These are phyloP conservation scores for Thalassarche chlororhynchos DNA, from an alignment of 2,113 vertebrate genomes.

Conservation along the genomic window DNA sequence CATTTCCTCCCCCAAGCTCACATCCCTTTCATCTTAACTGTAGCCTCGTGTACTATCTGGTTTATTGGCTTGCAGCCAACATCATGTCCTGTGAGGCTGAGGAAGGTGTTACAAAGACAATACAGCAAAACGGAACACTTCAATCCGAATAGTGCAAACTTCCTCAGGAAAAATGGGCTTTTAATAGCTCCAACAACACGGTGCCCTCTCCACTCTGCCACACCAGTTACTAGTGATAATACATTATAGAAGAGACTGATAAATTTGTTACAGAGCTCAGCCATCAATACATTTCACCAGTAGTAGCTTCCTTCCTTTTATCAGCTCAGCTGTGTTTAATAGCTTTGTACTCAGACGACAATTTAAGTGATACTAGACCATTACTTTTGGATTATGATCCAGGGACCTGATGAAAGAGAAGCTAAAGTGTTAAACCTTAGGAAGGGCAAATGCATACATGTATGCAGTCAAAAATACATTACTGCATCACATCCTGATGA, in stretches of 20 bases:
- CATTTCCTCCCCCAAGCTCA: not conserved
- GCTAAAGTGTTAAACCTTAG: not conserved
- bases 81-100: not conserved
- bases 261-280: not conserved
- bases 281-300: not conserved
- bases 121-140: not conserved
- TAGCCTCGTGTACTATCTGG: not conserved
- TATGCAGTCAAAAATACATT: not conserved
- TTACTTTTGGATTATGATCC: conserved; percentile 8
- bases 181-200: not conserved
- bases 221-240: not conserved
- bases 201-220: not conserved
- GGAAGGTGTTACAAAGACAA: not conserved
- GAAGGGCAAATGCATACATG: not conserved
- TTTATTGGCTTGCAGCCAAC: not conserved
- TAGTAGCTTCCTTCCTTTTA: not conserved
- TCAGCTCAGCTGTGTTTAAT: conserved; percentile 2
- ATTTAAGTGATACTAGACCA: not conserved
- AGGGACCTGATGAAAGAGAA: not conserved
- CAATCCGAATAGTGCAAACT: not conserved
- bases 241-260: not conserved
- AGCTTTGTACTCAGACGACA: conserved; percentile 6
- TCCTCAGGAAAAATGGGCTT: not conserved
- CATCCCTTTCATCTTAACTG: not conserved
- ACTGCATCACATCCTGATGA: not conserved